phyloP scores from a whole-genome alignment of 2,888 invertebrate genomes.

The Encarsia formosa region DNA sequence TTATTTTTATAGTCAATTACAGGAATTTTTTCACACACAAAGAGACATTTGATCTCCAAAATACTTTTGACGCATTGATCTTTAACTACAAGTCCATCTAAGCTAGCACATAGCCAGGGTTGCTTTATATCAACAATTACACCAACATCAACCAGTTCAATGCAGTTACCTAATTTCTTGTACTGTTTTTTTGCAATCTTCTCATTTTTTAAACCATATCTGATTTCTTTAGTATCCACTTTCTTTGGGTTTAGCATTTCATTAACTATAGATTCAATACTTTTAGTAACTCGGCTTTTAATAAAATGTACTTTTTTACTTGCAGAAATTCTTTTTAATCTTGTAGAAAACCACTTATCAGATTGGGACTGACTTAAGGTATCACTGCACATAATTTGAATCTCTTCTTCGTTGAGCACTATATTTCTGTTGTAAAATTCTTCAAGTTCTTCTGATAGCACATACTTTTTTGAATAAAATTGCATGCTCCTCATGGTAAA shows the following conservation, averaged over 20 bases:
- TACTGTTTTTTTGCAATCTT: conserved; percentile 15
- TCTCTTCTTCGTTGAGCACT: not conserved
- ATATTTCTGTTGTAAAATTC: not conserved
- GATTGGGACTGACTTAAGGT: not conserved
- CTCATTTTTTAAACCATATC: conserved; percentile 23
- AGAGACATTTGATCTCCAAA: conserved; percentile 1
- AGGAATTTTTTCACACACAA: not conserved
- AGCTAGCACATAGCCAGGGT: conserved; percentile 9
- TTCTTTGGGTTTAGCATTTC: conserved; percentile 7
- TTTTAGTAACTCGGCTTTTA: conserved; percentile 11
- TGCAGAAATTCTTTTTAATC: conserved; percentile 16
- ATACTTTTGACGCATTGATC: not conserved
- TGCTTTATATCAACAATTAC: conserved; percentile 6
- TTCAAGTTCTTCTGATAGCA: no score
- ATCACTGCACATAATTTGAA: not conserved
- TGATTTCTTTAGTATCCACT: not conserved
- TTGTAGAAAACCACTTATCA: not conserved
- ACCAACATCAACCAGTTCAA: conserved; percentile 12
- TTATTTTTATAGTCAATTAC: not conserved
- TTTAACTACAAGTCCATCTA: conserved; percentile 1
- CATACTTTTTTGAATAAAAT: no score
- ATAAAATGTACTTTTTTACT: conserved; percentile 22
- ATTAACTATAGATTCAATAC: conserved; percentile 2
- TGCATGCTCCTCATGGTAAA: no score
- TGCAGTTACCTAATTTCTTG: not conserved